These are phyloP conservation scores for Arnoldichthys spilopterus DNA, from an alignment of 2,797 vertebrate species.

Conservation along the genomic window DNA sequence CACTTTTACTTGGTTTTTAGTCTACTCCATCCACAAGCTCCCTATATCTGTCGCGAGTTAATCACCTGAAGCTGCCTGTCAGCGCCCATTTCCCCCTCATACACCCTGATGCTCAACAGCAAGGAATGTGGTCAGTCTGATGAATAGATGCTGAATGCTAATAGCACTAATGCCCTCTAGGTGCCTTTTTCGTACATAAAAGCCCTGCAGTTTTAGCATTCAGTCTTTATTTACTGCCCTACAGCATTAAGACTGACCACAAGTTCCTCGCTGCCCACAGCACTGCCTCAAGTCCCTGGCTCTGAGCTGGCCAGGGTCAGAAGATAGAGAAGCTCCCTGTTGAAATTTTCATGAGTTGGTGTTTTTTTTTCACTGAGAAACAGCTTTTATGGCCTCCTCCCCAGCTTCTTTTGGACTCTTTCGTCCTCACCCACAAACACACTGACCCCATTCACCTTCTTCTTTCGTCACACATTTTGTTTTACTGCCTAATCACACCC, in stretches of 20 bases:
- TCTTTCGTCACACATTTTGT: conserved; percentile 5
- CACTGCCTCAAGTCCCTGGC: conserved; percentile 1
- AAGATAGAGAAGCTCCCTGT: conserved; percentile 3
- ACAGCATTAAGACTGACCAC: conserved; percentile 50
- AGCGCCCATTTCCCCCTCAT: conserved; percentile 22
- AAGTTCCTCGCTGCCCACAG: conserved; percentile 44
- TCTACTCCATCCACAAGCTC: background rate
- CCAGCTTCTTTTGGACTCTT: conserved; percentile 25
- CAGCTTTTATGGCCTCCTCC: conserved; percentile 32
- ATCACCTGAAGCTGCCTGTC: conserved; percentile 6
- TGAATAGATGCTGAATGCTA: conserved; percentile 50
- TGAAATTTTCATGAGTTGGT: conserved; percentile 58
- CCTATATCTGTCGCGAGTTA: background rate
- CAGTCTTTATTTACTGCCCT: conserved; percentile 48
- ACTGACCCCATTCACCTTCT: conserved; percentile 33
- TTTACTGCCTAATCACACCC: conserved; percentile 19
- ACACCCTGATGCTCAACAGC: conserved; percentile 37
- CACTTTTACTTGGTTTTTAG: background rate
- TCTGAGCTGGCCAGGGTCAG: conserved; percentile 12
- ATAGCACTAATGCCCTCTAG: conserved; percentile 48
- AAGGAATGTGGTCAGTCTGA: conserved; percentile 49
- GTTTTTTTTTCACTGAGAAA: conserved; percentile 9
- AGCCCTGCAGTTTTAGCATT: conserved; percentile 28
- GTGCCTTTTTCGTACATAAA: conserved; percentile 19
- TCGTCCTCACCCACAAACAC: conserved; percentile 6